Percentiles rank a stretch among this genome's conserved stretches.
Evolutionary conservation across 2,113 vertebrate species (phyloP).

Genomic region (Semnornis frantzii): DNA sequence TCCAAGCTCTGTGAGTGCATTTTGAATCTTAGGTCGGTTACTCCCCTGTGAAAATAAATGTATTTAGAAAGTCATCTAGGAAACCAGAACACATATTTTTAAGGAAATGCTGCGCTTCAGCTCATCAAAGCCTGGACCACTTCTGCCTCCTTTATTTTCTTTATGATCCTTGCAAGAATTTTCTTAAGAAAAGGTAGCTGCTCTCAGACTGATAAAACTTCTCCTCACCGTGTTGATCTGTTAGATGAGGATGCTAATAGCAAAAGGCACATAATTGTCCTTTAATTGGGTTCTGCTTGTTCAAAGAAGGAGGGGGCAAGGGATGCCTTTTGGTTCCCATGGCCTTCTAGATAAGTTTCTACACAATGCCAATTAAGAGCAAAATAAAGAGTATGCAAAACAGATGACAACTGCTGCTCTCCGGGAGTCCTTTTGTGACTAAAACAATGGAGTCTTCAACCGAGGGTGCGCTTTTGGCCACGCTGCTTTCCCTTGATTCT

Average conservation of each 20-base stretch:
- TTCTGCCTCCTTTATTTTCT: background rate
- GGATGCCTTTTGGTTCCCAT: conserved; percentile 77
- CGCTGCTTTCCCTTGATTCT: background rate
- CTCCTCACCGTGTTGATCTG: background rate
- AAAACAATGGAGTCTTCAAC: conserved; percentile 75
- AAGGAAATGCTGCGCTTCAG: background rate
- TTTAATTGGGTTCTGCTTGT: conserved; percentile 66
- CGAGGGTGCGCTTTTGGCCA: conserved; percentile 48
- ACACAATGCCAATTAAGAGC: conserved; percentile 74
- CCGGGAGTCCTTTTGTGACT: conserved; percentile 61
- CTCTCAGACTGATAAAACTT: background rate
- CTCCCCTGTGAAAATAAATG: background rate
- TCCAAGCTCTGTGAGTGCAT: background rate
- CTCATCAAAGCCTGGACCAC: background rate
- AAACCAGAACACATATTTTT: background rate
- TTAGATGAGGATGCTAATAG: background rate
- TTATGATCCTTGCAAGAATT: conserved; percentile 17
- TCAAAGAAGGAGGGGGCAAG: conserved; percentile 2
- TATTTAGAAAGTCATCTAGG: background rate
- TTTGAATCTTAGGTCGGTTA: conserved; percentile 14
- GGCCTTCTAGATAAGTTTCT: conserved; percentile 72
- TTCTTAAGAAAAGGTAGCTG: conserved; percentile 17
- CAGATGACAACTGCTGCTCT: conserved; percentile 51
- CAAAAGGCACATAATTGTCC: conserved; percentile 38
- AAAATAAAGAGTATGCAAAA: conserved; percentile 68